phyloP scores from a whole-genome alignment of 2,797 vertebrate species.

The Clarias fuscus region DNA sequence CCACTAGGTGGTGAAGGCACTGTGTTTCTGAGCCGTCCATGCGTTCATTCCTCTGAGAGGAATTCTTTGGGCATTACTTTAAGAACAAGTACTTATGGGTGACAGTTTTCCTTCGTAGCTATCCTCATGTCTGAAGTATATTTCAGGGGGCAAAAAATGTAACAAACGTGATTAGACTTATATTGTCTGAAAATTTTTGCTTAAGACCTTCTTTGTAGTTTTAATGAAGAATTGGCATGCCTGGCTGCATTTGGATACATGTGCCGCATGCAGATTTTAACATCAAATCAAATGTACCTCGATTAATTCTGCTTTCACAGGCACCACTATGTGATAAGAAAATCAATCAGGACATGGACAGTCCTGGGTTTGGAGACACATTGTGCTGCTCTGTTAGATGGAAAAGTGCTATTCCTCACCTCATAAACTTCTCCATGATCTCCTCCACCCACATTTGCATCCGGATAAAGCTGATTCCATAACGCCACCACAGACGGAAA shows the following conservation, averaged over 20 bases:
- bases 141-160: not conserved
- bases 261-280: not conserved
- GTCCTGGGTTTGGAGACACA: not conserved
- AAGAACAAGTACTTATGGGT: not conserved
- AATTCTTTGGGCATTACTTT: not conserved
- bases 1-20: not conserved
- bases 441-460: constrained; percentile 99
- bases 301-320: not conserved
- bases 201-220: not conserved
- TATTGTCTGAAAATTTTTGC: not conserved
- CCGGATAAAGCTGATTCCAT: constrained; percentile 96
- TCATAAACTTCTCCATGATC: constrained; percentile 99
- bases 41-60: not conserved
- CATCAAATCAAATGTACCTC: not conserved
- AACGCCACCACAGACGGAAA: constrained; percentile 97
- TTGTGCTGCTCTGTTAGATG: not conserved
- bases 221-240: not conserved
- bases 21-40: not conserved
- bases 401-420: constrained; percentile 69
- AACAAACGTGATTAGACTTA: not conserved
- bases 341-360: not conserved
- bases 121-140: not conserved
- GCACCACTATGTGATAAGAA: not conserved
- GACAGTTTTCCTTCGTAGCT: not conserved
- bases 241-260: not conserved